phyloP scores from a whole-genome alignment of 2,113 vertebrate genomes.

The Neofelis nebulosa region DNA sequence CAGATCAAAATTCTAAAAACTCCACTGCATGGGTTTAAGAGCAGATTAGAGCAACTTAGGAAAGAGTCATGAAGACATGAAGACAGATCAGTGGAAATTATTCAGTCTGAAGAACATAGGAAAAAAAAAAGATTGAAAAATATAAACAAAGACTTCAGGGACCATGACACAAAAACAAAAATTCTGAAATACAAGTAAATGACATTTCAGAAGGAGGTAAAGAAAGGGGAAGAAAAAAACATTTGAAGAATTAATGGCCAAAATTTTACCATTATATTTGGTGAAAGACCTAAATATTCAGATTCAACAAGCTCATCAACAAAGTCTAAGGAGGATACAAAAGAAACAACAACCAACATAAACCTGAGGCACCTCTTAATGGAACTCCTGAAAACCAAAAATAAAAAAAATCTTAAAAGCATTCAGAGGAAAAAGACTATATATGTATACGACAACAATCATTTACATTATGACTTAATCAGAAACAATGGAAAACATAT shows the following conservation, averaged over 20 bases:
- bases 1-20: neutral
- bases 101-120: neutral
- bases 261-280: neutral
- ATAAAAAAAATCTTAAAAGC: neutral
- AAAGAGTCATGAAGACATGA: neutral
- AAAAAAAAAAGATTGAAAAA: neutral
- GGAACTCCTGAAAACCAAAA: neutral
- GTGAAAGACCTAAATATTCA: neutral
- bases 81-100: neutral
- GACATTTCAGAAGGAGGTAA: neutral
- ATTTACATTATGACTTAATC: neutral
- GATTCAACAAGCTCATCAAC: neutral
- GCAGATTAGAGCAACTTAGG: neutral
- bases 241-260: neutral
- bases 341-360: neutral
- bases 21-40: neutral
- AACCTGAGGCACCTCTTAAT: neutral
- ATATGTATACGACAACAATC: neutral
- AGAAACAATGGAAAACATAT: neutral
- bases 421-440: neutral
- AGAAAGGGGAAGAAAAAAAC: neutral
- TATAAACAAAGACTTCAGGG: neutral
- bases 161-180: neutral
- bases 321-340: neutral
- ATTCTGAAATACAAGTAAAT: neutral